Evolutionary conservation across 2,113 vertebrate species (phyloP).

Genomic region (Esox niger): DNA sequence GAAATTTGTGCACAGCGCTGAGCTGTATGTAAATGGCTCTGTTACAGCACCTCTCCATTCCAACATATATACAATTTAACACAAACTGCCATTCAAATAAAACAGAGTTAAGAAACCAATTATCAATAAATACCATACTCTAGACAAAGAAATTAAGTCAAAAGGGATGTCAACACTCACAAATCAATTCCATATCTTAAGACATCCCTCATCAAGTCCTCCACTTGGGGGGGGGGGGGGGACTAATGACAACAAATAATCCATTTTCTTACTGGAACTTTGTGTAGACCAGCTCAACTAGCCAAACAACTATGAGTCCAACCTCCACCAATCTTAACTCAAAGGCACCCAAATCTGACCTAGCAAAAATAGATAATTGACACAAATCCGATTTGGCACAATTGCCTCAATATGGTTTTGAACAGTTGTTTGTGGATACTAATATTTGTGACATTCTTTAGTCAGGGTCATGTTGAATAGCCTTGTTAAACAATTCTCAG

Average conservation of each 20-base stretch:
- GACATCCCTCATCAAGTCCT: conserved; percentile 13
- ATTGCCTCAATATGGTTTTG: conserved; percentile 23
- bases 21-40: too few species aligned
- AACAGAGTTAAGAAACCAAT: conserved; percentile 17
- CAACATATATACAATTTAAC: conserved; percentile 18
- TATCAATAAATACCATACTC: conserved; percentile 45
- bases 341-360: conserved; percentile 45
- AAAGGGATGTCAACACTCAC: conserved; percentile 26
- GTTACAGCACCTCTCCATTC: conserved; percentile 13
- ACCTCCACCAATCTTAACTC: conserved; percentile 20
- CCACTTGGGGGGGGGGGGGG: too few species aligned
- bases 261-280: conserved; percentile 18
- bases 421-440: conserved; percentile 9
- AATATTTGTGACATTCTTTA: conserved; percentile 4
- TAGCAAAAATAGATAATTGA: conserved; percentile 18
- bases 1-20: conserved; percentile 14
- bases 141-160: conserved; percentile 18
- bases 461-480: conserved; percentile 15
- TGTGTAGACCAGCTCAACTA: conserved; percentile 34
- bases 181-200: conserved; percentile 11
- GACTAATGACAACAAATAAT: conserved; percentile 21
- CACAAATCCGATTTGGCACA: conserved; percentile 35
- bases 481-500: conserved; percentile 3
- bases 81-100: conserved; percentile 36
- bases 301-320: conserved; percentile 14